A percentile compares a stretch with the other conserved stretches of the same genome.
These are phyloP conservation scores for Semicossyphus pulcher DNA, from an alignment of 2,113 vertebrate species.

Conservation along the genomic window DNA sequence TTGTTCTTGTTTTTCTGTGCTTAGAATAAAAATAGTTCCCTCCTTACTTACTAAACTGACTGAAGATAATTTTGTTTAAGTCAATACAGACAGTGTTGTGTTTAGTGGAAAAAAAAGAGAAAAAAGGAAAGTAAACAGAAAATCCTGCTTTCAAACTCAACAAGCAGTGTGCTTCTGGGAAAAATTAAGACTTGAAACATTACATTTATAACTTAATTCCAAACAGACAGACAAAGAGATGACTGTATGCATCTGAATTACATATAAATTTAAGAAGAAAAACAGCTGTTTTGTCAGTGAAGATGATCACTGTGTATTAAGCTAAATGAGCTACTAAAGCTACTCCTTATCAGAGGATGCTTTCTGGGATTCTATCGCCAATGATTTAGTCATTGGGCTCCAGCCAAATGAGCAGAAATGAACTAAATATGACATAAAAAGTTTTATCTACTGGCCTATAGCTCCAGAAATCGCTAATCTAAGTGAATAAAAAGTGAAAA, in stretches of 20 bases:
- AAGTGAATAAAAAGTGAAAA: no score
- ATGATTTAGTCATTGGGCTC: background rate
- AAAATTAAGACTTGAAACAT: background rate
- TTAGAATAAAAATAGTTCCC: background rate
- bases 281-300: background rate
- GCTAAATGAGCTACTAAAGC: background rate
- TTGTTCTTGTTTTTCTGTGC: no score
- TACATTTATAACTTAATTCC: background rate
- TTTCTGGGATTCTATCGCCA: no score
- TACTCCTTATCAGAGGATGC: no score
- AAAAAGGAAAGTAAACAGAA: background rate
- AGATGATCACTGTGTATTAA: background rate
- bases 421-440: background rate
- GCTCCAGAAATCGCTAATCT: background rate
- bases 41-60: background rate
- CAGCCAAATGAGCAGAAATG: background rate
- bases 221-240: background rate
- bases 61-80: background rate
- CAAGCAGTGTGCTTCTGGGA: background rate
- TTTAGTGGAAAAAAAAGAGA: conserved; percentile 1
- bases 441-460: background rate
- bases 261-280: background rate
- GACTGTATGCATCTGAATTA: background rate
- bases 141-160: background rate
- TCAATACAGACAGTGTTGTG: background rate